Evolutionary conservation across 2,797 vertebrate genomes (phyloP), one percentile per base, ranked within the genome.

Genomic region (Cetoscarus ocellatus): DNA sequence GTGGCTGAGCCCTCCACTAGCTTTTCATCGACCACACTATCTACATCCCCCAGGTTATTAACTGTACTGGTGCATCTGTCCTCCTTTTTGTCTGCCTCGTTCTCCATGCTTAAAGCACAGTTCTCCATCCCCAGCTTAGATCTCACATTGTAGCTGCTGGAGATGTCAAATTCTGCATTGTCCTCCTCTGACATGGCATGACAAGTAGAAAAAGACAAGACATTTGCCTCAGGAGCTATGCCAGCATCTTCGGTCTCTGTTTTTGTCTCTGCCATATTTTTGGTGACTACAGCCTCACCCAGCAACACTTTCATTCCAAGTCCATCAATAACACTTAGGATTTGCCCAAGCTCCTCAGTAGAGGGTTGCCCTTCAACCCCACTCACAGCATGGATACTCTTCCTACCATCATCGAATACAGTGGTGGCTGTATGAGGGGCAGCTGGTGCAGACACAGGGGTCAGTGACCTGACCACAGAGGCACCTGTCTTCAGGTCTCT

Each of bases 331-430:
- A 39, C 74, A 2, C 70, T 90, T 64, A 93, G 59, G 67, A 94
- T 89, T 81, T 92, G 90, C 0, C 83, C 82, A 0, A 94, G 87
- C 82, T 94, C 92, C 54, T 92, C 78, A 0, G 61, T 77, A 0
- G 87, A 89, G 13, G 90, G 92, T 52, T 88, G 83, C 38, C 10
- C 67, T 10, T 43, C 83, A 0, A 45, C 59, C 4, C 61, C 83
- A 0, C 79, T 79, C 0, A 90, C 45, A 0, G 89, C 56, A 42
- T 92, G 91, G 59, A 93, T 86, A 10, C 88, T 92, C 73, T 74
- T 93, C 52, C 88, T 86, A 57, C 93, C 91, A 0, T 93, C 93
- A 11, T 94, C 92, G 5, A 94, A 93, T 50, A 93, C 42, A 0
- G 80, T 49, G 50, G 77, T 48, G 0, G 80, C 64, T 17, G 39